Conservation (phyloP, 1,140 invertebrate species). For the Hylaeus anthracinus region DNA sequence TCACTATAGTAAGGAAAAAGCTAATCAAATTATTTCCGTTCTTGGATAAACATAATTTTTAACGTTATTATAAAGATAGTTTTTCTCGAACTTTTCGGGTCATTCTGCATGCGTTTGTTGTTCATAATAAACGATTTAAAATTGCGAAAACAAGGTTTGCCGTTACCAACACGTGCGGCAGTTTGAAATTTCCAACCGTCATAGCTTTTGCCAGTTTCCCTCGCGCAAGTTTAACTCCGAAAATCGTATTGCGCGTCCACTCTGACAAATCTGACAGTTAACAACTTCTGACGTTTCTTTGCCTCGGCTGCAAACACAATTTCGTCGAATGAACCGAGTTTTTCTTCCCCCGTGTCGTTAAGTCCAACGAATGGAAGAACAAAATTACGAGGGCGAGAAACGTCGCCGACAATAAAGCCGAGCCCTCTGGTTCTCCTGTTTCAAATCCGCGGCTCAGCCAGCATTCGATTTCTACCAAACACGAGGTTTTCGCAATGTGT, state of each 20-base stretch:
- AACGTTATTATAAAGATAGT: too few species aligned
- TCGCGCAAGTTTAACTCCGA: background rate
- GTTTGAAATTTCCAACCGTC: too few species aligned
- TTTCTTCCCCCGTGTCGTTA: background rate
- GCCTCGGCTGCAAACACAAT: background rate
- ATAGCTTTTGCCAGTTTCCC: background rate
- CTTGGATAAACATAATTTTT: too few species aligned
- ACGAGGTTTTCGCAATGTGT: background rate
- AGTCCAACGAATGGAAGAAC: background rate
- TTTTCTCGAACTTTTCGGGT: too few species aligned
- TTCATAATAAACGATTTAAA: too few species aligned
- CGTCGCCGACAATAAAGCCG: background rate
- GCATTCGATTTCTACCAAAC: slow-evolving; percentile 1
- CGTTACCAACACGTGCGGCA: too few species aligned
- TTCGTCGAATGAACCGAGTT: background rate
- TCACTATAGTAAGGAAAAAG: too few species aligned
- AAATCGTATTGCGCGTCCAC: background rate
- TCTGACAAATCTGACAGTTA: background rate
- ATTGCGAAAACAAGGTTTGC: too few species aligned
- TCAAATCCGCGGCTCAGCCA: background rate
- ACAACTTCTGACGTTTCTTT: background rate
- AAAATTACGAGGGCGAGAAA: slow-evolving; percentile 24
- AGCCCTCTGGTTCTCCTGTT: background rate
- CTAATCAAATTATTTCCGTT: too few species aligned
- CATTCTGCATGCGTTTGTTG: too few species aligned